phyloP scores from a whole-genome alignment of 2,113 vertebrate species.

The Hippotragus niger region DNA sequence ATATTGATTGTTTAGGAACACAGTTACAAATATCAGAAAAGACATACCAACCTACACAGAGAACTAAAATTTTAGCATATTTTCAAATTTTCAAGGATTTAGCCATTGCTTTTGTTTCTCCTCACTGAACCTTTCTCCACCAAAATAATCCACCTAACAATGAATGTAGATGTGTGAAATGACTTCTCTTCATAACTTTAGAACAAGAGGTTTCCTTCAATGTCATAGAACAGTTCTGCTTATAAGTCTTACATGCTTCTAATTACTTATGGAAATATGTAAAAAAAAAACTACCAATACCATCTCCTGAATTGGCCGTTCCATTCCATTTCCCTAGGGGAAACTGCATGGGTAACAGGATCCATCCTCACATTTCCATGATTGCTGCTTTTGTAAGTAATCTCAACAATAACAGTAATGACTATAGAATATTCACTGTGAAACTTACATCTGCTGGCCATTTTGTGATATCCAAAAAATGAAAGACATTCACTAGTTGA shows the following conservation, averaged over 20 bases:
- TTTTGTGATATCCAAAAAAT: background rate
- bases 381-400: background rate
- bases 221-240: background rate
- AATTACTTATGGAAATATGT: background rate
- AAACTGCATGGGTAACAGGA: background rate
- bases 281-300: background rate
- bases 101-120: background rate
- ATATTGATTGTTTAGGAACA: background rate
- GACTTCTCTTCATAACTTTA: background rate
- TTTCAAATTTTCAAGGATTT: background rate
- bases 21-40: background rate
- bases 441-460: background rate
- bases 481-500: background rate
- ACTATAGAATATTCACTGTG: background rate
- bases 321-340: background rate
- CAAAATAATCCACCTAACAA: background rate
- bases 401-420: background rate
- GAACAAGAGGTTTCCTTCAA: background rate
- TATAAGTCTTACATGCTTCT: background rate
- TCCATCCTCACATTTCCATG: no score
- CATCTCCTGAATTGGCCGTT: background rate
- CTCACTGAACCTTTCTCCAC: background rate
- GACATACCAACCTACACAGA: background rate
- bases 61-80: background rate
- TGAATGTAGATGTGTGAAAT: background rate